Evolutionary conservation across 2,113 vertebrate genomes (phyloP).

Genomic region (Vidua chalybeata): DNA sequence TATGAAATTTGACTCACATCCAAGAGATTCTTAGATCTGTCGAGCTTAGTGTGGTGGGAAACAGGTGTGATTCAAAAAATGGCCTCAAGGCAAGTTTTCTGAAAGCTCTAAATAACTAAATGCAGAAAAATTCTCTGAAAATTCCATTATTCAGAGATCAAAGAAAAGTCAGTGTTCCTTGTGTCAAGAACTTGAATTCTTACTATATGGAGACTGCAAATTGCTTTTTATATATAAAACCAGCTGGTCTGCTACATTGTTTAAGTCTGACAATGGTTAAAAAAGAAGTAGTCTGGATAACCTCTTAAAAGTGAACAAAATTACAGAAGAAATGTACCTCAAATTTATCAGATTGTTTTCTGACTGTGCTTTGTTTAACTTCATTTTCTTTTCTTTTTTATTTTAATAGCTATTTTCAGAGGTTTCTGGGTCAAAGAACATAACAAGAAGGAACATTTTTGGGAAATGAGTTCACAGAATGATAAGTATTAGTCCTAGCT

Average conservation of each 20-base stretch:
- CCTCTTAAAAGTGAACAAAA: background rate
- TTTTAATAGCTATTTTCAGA: background rate
- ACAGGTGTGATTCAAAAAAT: background rate
- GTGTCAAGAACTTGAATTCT: constrained; percentile 1
- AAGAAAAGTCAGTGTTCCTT: background rate
- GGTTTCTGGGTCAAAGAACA: background rate
- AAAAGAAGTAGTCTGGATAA: background rate
- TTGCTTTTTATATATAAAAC: background rate
- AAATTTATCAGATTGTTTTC: background rate
- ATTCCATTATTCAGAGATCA: constrained; percentile 22
- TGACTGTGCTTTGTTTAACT: background rate
- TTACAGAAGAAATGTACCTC: background rate
- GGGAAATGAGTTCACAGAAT: background rate
- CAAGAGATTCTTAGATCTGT: constrained; percentile 12
- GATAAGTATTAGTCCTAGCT: background rate
- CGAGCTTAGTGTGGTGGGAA: background rate
- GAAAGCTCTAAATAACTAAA: constrained; percentile 16
- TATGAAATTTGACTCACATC: background rate
- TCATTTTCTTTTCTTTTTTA: background rate
- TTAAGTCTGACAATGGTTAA: background rate
- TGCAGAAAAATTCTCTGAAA: constrained; percentile 39
- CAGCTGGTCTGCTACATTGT: background rate
- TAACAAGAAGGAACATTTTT: background rate
- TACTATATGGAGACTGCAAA: background rate
- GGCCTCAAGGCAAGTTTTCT: constrained; percentile 16